Conservation (phyloP, 1,140 invertebrate species). For the Leptoteleia sp. region DNA sequence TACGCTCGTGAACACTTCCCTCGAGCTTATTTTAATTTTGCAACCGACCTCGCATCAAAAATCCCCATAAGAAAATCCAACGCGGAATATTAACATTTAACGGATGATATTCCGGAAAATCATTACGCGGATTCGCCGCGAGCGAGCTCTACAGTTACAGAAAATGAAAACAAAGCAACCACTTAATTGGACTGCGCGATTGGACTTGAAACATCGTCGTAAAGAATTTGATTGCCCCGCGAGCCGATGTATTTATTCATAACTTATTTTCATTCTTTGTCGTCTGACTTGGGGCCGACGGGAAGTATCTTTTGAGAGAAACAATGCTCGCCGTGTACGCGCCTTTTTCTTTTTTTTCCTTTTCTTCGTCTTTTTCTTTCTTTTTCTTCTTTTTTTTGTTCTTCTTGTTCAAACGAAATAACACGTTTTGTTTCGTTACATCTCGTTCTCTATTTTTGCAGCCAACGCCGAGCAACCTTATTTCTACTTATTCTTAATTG, state of each 20-base stretch:
- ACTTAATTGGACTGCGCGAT: slow-evolving; percentile 11
- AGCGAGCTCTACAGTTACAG: no score
- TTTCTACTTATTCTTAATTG: slow-evolving; percentile 22
- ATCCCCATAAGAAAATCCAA: slow-evolving; percentile 1
- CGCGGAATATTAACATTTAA: slow-evolving; percentile 14
- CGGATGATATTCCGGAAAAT: slow-evolving; percentile 19
- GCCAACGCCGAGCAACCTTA: slow-evolving; percentile 1
- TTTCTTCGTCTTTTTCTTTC: no score
- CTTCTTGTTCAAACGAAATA: slow-evolving; percentile 19
- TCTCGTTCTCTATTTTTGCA: slow-evolving; percentile 3
- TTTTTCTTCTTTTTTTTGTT: no score
- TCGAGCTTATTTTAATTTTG: slow-evolving; percentile 54
- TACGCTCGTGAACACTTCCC: slow-evolving; percentile 50
- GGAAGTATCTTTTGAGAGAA: slow-evolving; percentile 14
- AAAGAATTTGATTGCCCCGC: slow-evolving; percentile 9
- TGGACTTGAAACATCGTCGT: not conserved
- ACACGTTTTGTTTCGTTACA: slow-evolving; percentile 7
- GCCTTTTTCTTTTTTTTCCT: no score
- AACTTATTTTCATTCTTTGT: slow-evolving; percentile 13
- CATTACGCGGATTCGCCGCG: slow-evolving; percentile 20
- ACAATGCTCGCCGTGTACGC: slow-evolving; percentile 2
- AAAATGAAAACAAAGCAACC: not conserved
- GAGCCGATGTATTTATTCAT: not conserved
- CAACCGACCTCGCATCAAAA: slow-evolving; percentile 21
- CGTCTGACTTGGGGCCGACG: not conserved